Evolutionary conservation across 2,888 invertebrate genomes (phyloP).

Genomic region (Cancer borealis): DNA sequence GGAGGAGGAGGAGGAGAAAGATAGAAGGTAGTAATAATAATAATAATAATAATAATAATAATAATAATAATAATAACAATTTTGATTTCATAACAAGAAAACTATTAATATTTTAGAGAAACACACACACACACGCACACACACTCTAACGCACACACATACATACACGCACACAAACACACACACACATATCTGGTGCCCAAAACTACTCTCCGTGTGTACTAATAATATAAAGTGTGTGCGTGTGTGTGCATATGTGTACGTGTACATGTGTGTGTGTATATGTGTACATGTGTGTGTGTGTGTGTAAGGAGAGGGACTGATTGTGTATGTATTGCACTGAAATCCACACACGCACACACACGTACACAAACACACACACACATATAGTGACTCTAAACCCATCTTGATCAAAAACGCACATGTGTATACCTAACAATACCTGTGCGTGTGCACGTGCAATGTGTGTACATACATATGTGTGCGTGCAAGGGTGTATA

Average conservation of each 20-base stretch:
- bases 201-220: neutral
- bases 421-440: no score
- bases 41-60: neutral
- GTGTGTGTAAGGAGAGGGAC: neutral
- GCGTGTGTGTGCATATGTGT: neutral
- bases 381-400: neutral
- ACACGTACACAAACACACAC: neutral
- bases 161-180: neutral
- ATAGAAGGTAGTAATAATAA: neutral
- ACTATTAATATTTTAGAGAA: neutral
- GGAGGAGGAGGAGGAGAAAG: no score
- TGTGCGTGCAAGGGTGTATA: no score
- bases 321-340: neutral
- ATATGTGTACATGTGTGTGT: conserved; percentile 15
- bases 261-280: conserved; percentile 5
- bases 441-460: no score
- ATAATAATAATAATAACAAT: neutral
- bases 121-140: neutral
- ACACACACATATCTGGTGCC: no score
- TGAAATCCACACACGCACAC: conserved; percentile 6
- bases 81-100: neutral
- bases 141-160: neutral
- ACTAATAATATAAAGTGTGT: conserved; percentile 4
- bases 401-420: no score
- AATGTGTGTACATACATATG: no score